Evolutionary conservation across 2,113 vertebrate species (phyloP).

Genomic region (Dermatemys mawii): DNA sequence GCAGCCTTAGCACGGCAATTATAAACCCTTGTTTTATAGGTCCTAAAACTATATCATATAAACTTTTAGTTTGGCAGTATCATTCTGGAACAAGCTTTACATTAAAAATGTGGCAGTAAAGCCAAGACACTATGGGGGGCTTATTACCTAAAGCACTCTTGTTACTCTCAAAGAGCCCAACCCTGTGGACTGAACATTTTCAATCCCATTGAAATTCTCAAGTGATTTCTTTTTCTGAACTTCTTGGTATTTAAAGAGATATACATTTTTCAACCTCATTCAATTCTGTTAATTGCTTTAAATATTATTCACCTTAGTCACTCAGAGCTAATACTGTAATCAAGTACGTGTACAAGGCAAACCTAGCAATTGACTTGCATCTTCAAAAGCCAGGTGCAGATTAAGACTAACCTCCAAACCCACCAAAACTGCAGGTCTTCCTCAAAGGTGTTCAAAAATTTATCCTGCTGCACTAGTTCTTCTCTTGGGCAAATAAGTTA

Average conservation of each 20-base stretch:
- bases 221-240: neutral
- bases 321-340: conserved; percentile 27
- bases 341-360: conserved; percentile 13
- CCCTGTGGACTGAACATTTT: neutral
- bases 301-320: conserved; percentile 7
- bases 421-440: conserved; percentile 18
- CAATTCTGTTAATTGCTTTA: neutral
- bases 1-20: conserved; percentile 21
- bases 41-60: conserved; percentile 21
- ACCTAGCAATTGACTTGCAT: neutral
- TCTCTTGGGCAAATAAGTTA: neutral
- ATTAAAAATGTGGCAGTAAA: neutral
- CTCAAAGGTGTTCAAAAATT: neutral
- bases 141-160: neutral
- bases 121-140: neutral
- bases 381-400: conserved; percentile 38
- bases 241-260: neutral
- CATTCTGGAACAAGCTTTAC: neutral
- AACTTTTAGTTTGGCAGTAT: conserved; percentile 14
- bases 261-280: neutral
- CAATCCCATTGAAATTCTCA: neutral
- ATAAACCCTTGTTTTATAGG: conserved; percentile 20
- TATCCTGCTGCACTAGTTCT: neutral
- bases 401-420: neutral
- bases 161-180: neutral